phyloP scores from a whole-genome alignment of 2,113 vertebrate species.

The human region DNA sequence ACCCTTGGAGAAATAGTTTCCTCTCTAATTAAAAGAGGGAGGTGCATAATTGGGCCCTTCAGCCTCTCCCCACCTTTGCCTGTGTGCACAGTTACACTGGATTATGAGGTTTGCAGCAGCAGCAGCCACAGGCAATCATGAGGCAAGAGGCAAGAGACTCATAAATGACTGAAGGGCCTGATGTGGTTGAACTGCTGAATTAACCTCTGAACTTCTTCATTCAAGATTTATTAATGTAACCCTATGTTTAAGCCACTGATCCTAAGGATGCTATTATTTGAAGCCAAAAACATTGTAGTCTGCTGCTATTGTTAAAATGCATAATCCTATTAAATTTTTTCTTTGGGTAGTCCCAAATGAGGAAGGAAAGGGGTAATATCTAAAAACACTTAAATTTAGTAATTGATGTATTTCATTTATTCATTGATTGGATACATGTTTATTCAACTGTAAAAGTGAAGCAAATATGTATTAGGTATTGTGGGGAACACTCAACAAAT shows the following conservation, averaged over 20 bases:
- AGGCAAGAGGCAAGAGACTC: background rate
- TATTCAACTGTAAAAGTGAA: background rate
- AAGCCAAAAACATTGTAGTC: slow-evolving; percentile 4
- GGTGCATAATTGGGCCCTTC: rapidly evolving
- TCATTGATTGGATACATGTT: background rate
- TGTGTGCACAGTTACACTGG: background rate
- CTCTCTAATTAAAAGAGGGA: background rate
- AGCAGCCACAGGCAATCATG: background rate
- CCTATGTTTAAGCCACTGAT: background rate
- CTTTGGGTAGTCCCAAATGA: background rate
- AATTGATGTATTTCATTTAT: background rate
- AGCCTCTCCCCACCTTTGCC: background rate
- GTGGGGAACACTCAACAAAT: background rate
- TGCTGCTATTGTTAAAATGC: background rate
- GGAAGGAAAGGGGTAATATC: background rate
- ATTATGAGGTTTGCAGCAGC: background rate
- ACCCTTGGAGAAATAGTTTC: background rate
- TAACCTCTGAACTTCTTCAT: slow-evolving; percentile 27
- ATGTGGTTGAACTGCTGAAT: background rate
- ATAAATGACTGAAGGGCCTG: background rate
- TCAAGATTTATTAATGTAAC: slow-evolving; percentile 20
- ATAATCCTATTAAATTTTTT: background rate
- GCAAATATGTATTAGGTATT: background rate
- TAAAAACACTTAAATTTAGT: background rate
- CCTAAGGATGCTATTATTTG: background rate